These are phyloP conservation scores for Scalopus aquaticus DNA, from an alignment of 2,113 vertebrate genomes.

Conservation along the genomic window DNA sequence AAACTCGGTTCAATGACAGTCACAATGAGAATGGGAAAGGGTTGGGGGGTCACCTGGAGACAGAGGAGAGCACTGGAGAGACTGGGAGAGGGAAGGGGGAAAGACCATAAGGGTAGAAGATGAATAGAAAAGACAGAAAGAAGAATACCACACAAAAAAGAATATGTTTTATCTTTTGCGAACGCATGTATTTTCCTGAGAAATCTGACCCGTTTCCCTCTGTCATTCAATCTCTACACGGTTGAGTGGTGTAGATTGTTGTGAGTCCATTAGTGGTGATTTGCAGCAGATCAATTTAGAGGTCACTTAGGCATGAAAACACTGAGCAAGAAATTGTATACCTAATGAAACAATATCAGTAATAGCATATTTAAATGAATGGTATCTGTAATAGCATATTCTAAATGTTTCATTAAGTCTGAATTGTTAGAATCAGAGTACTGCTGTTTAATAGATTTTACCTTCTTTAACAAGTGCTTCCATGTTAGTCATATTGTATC, in stretches of 20 bases:
- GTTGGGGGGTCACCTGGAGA: too few species aligned
- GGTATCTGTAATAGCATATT: conserved; percentile 85
- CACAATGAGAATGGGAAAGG: neutral
- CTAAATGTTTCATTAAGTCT: conserved; percentile 88
- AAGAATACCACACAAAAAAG: neutral
- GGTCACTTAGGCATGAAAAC: conserved; percentile 88
- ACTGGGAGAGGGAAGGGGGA: neutral
- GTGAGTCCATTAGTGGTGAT: conserved; percentile 83
- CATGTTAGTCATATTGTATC: conserved; percentile 46
- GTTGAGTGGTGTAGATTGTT: conserved; percentile 68
- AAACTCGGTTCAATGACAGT: neutral
- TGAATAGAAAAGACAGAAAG: neutral
- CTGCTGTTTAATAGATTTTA: conserved; percentile 82
- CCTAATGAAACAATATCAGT: conserved; percentile 87
- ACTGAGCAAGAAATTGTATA: conserved; percentile 84
- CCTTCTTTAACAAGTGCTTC: conserved; percentile 79
- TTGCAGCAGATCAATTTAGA: conserved; percentile 86
- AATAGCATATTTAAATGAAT: conserved; percentile 87
- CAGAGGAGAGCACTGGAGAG: neutral
- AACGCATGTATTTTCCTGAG: conserved; percentile 2
- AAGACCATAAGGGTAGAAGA: neutral
- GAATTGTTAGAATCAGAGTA: conserved; percentile 82
- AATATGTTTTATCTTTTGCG: neutral
- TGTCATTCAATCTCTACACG: conserved; percentile 59
- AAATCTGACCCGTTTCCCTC: neutral